Conservation (phyloP, 2,888 invertebrate genomes). For the Eupeodes luniger region DNA sequence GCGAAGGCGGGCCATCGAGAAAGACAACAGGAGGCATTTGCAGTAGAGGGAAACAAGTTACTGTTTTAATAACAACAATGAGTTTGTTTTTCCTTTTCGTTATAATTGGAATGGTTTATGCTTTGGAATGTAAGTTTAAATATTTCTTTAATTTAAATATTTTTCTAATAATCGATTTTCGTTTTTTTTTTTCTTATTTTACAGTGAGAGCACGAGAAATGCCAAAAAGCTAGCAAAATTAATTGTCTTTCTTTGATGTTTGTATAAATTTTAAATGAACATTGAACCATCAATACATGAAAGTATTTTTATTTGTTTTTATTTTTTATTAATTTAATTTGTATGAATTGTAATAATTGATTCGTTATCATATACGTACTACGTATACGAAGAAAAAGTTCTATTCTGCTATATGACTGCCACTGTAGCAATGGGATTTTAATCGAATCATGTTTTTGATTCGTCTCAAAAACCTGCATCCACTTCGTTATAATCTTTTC, state of each 20-base stretch:
- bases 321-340: slow-evolving; percentile 1
- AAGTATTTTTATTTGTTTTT: slow-evolving; percentile 55
- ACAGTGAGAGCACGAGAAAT: slow-evolving; percentile 85
- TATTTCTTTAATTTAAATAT: background rate
- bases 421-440: too few species aligned
- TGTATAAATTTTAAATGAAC: slow-evolving; percentile 18
- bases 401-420: slow-evolving; percentile 10
- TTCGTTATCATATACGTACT: slow-evolving; percentile 23
- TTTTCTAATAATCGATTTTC: background rate
- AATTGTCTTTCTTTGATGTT: slow-evolving; percentile 24
- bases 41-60: slow-evolving; percentile 90
- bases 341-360: slow-evolving; percentile 14
- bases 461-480: background rate
- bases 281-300: slow-evolving; percentile 48
- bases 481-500: background rate
- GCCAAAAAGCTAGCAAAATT: slow-evolving; percentile 82
- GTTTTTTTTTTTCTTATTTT: slow-evolving; percentile 79
- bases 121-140: slow-evolving; percentile 92
- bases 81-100: slow-evolving; percentile 92
- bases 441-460: slow-evolving; percentile 5
- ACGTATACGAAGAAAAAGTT: slow-evolving; percentile 18
- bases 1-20: slow-evolving; percentile 87
- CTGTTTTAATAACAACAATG: slow-evolving; percentile 92
- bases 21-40: slow-evolving; percentile 89
- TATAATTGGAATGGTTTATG: slow-evolving; percentile 91